Base-by-base conservation (phyloP, 2,113 vertebrate genomes). In the Pteronura brasiliensis region DNA sequence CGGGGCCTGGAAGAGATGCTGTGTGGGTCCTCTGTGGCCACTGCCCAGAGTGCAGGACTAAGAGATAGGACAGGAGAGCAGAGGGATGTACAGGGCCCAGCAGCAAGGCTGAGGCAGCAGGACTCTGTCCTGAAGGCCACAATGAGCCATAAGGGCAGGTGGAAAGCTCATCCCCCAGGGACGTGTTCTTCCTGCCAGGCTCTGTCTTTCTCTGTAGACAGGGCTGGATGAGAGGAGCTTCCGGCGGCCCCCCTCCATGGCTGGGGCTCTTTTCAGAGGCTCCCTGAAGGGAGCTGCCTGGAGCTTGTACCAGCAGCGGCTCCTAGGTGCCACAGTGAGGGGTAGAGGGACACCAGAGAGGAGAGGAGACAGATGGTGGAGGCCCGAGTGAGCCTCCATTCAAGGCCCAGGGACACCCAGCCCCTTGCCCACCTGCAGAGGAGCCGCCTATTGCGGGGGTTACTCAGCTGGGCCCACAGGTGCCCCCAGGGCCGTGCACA, bases 371-470 rank as follows among this genome's bases (percentile, higher is more conserved):
- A 3, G 31, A 9, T 29, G 3, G 1, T 25, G 15, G 67, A n/a
- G 42, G 18, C 67, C 55, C 14, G 10, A 17, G 67, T 2, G 13
- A 13, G 34, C 34, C 21, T 52, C 42, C 18, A 1, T 23, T 2
- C 44, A 12, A 39, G 49, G 6, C 11, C 18, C 20, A 69, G 59
- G 34, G 84, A 10, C 3, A 0, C 11, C 59, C 8, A 20, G 69
- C 5, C 27, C 34, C 21, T 52, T 0, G 3, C 20, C 31, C 14
- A 20, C 52, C 49, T 6, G 23, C 63, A 34, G 4, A 6, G 42
- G 10, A 18, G 29, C 52, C 5, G 0, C 63, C 23, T 1, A 42
- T 13, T 25, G 42, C n/a, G 25, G 18, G 44, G 12, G 7, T 55
- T 3, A 3, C 63, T n/a, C 17, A 9, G 49, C 39, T 0, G 17